Evolutionary conservation across 2,113 vertebrate species (phyloP).

Genomic region (Daboia siamensis): DNA sequence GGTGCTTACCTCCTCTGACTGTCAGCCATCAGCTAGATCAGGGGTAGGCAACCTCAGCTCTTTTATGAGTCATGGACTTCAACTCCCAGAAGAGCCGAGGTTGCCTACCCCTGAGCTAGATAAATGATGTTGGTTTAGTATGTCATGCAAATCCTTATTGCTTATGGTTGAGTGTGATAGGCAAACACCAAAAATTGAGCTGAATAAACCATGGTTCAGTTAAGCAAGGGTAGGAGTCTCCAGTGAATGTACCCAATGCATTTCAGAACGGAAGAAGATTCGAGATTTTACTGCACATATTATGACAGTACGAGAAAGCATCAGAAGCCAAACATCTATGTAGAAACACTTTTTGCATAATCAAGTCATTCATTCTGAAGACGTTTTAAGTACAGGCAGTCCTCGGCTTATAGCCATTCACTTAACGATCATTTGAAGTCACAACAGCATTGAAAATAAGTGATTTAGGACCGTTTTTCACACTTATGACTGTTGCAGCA

Average conservation of each 20-base stretch:
- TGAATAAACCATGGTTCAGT: background rate
- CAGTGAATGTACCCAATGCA: background rate
- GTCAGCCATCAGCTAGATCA: background rate
- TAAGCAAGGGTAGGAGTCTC: background rate
- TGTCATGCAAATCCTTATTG: background rate
- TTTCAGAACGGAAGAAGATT: background rate
- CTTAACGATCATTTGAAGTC: background rate
- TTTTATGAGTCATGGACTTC: too few species aligned
- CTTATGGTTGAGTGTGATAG: background rate
- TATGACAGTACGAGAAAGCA: background rate
- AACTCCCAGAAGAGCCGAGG: too few species aligned
- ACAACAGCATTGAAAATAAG: background rate
- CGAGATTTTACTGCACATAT: background rate
- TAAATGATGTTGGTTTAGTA: background rate
- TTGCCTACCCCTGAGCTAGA: too few species aligned
- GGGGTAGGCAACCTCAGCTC: too few species aligned
- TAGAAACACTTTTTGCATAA: background rate
- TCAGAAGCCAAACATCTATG: background rate
- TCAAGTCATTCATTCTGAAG: background rate
- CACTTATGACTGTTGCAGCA: background rate
- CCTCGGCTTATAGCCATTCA: background rate
- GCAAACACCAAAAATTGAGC: background rate
- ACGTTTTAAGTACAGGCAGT: too few species aligned
- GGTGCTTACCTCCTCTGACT: background rate
- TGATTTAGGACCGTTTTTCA: background rate